phyloP scores from a whole-genome alignment of 30 jellyfish, hydroid and myxozoan genomes.

The Haliclystus octoradiatus region DNA sequence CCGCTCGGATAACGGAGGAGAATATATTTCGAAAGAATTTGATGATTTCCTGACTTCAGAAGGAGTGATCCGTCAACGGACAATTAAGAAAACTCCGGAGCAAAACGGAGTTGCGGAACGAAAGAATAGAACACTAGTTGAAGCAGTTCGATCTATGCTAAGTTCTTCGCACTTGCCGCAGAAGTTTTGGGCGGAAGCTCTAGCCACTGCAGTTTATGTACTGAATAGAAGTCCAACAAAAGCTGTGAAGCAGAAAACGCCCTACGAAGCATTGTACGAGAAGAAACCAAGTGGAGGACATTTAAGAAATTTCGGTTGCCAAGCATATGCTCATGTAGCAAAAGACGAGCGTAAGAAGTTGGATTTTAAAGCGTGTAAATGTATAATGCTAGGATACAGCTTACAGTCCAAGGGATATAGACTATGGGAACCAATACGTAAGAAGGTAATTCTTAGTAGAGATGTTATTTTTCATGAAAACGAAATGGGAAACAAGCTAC shows the following conservation, averaged over 20 bases:
- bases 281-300: slow-evolving; percentile 21
- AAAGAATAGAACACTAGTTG: not conserved
- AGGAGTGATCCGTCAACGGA: not conserved
- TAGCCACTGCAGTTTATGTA: slow-evolving; percentile 2
- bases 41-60: slow-evolving; percentile 9
- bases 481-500: not conserved
- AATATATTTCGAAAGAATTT: slow-evolving; percentile 28
- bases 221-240: not conserved
- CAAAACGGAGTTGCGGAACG: slow-evolving; percentile 12
- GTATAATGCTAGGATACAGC: slow-evolving; percentile 18
- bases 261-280: slow-evolving; percentile 8
- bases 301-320: slow-evolving; percentile 37
- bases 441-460: slow-evolving; percentile 5
- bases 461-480: slow-evolving; percentile 9
- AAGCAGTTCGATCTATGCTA: slow-evolving; percentile 5
- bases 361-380: slow-evolving; percentile 17
- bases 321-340: slow-evolving; percentile 39
- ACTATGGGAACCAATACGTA: slow-evolving; percentile 4
- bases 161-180: not conserved
- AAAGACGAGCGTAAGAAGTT: slow-evolving; percentile 21
- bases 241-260: slow-evolving; percentile 2
- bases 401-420: slow-evolving; percentile 15
- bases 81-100: slow-evolving; percentile 11
- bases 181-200: slow-evolving; percentile 10
- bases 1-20: slow-evolving; percentile 52